A percentile compares a stretch with the other conserved stretches of the same genome.
These are phyloP conservation scores for Gulo gulo DNA, from an alignment of 2,113 vertebrate species.

Conservation along the genomic window DNA sequence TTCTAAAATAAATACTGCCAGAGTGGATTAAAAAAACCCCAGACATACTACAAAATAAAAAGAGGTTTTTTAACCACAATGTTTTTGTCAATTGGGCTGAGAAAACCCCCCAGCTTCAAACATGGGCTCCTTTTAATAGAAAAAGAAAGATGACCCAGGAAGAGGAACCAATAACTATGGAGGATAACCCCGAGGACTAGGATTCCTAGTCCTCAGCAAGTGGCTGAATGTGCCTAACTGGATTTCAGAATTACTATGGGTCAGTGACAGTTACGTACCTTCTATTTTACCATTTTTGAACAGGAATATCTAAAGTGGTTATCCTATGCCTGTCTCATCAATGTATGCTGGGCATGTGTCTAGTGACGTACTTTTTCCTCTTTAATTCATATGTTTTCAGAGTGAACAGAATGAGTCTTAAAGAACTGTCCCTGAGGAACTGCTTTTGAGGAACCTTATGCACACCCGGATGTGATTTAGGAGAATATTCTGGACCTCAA, in stretches of 20 bases:
- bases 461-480: not conserved
- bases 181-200: not conserved
- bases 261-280: not conserved
- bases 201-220: not conserved
- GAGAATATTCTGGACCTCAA: not conserved
- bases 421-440: not conserved
- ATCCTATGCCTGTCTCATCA: not conserved
- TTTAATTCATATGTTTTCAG: not conserved
- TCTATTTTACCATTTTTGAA: not conserved
- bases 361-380: not conserved
- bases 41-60: not conserved
- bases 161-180: not conserved
- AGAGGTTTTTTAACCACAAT: not conserved
- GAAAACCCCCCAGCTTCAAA: not conserved
- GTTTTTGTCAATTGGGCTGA: not conserved
- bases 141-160: not conserved
- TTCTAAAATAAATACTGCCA: conserved; percentile 22
- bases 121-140: not conserved
- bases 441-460: not conserved
- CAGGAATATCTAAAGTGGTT: not conserved
- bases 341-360: not conserved
- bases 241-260: not conserved
- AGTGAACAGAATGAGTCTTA: not conserved
- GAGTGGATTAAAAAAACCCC: not conserved
- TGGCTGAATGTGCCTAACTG: not conserved